Evolutionary conservation across 2,113 vertebrate species (phyloP), one percentile per base, ranked within the genome.

Genomic region (Tragelaphus buxtoni): DNA sequence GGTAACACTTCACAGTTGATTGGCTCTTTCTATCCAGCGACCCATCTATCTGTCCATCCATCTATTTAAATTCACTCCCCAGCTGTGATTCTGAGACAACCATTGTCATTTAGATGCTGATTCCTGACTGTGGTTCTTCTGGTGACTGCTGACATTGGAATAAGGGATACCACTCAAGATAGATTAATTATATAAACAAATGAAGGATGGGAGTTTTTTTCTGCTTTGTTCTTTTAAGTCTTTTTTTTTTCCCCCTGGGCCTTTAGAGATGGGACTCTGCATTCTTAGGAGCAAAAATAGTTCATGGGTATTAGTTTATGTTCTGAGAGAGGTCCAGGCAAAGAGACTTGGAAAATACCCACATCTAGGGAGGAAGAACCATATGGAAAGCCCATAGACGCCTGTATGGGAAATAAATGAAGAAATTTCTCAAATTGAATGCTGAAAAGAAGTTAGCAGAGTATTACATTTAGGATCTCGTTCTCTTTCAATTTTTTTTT

Each of bases 1-100:
- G 96, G 96, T 96, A 97, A 97, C 97, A 97, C 97, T 97, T 97
- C 98, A 97, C 95, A 98, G 95, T 96, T 96, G 98, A 98, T 96
- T 97, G 96, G 95, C 80, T 97, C 80, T 96, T 97, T 97, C 95
- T 95, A 77, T 92, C 95, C 95, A 92, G 88, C 94, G 26, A 92
- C 97, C 61, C 80, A 69, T 95, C 97, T 97, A 90, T 97, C 95
- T 97, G 94, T 97, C 97, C 92, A 97, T 97, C 96, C 80, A 74
- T 94, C 97, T 96, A 97, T 97, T 97, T 92, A 96, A 97, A 96
- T 95, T 92, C 95, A 96, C 94, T 92, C 97, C 94, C 97, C 97
- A 97, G 96, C 97, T 97, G 98, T 97, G 98, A 97, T 95, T 87
- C 90, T 69, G 92, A 97, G 97, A 96, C 97, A 97, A 56, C 94